Conservation (phyloP, 1,140 invertebrate species). For the Drosophila eugracilis region DNA sequence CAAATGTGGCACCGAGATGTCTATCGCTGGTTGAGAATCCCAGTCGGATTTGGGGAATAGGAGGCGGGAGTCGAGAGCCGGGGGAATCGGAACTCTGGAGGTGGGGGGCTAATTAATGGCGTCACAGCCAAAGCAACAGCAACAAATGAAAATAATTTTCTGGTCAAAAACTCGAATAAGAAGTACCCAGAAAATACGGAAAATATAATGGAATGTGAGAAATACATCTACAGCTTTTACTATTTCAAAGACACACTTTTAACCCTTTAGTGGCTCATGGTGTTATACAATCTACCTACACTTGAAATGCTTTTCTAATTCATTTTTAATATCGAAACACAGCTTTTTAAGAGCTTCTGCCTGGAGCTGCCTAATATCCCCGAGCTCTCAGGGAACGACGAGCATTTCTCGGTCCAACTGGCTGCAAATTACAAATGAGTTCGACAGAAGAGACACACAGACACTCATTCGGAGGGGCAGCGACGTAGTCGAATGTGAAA, state of each 20-base stretch:
- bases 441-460: slow-evolving; percentile 40
- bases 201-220: not conserved
- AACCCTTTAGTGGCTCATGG: too few relatives aligned
- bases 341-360: not conserved
- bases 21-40: slow-evolving; percentile 55
- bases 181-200: slow-evolving; percentile 4
- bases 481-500: slow-evolving; percentile 74
- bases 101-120: slow-evolving; percentile 73
- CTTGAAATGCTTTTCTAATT: not conserved
- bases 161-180: not conserved
- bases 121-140: slow-evolving; percentile 40
- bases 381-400: not conserved
- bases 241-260: too few relatives aligned
- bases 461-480: slow-evolving; percentile 5
- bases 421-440: slow-evolving; percentile 81
- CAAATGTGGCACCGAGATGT: slow-evolving; percentile 79
- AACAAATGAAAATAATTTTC: slow-evolving; percentile 21
- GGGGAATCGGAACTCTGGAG: slow-evolving; percentile 22
- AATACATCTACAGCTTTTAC: too few relatives aligned
- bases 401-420: slow-evolving; percentile 34
- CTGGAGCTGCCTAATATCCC: slow-evolving; percentile 5
- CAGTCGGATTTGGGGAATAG: slow-evolving; percentile 13
- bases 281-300: not conserved
- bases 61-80: slow-evolving; percentile 5
- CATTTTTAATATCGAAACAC: not conserved